phyloP scores from a whole-genome alignment of 2,113 vertebrate genomes.

The Acanthochromis polyacanthus region DNA sequence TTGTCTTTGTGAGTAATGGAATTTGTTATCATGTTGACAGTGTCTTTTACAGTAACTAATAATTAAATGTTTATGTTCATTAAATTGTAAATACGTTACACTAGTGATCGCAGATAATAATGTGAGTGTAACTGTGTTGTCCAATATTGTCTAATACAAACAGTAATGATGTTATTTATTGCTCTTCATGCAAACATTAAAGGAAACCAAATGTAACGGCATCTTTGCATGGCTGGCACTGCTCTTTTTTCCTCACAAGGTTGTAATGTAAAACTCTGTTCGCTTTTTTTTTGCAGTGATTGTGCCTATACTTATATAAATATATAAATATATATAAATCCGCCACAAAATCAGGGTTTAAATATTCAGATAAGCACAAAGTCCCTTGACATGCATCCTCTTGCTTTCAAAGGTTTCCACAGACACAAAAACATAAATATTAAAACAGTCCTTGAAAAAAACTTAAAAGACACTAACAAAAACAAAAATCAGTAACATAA shows the following conservation, averaged over 20 bases:
- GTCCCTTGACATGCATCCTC: neutral
- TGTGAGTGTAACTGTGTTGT: neutral
- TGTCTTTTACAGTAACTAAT: neutral
- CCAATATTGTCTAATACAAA: neutral
- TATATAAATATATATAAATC: neutral
- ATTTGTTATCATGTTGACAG: neutral
- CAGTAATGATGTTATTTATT: slow-evolving; percentile 13
- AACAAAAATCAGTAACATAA: neutral
- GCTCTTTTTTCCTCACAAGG: no score
- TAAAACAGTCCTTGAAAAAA: no score
- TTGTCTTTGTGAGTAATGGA: neutral
- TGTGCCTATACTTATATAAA: no score
- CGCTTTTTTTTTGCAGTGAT: no score
- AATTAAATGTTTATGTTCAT: neutral
- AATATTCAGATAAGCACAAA: neutral
- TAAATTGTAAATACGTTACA: neutral
- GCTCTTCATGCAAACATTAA: neutral
- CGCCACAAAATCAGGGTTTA: neutral
- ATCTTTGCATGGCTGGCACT: no score
- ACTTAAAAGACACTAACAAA: neutral
- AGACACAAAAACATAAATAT: no score
- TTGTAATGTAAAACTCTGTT: neutral
- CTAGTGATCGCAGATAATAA: neutral
- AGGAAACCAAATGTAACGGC: neutral
- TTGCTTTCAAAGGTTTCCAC: no score